Conservation (phyloP, 2,888 invertebrate genomes). For the Archaeoteleia sp. region DNA sequence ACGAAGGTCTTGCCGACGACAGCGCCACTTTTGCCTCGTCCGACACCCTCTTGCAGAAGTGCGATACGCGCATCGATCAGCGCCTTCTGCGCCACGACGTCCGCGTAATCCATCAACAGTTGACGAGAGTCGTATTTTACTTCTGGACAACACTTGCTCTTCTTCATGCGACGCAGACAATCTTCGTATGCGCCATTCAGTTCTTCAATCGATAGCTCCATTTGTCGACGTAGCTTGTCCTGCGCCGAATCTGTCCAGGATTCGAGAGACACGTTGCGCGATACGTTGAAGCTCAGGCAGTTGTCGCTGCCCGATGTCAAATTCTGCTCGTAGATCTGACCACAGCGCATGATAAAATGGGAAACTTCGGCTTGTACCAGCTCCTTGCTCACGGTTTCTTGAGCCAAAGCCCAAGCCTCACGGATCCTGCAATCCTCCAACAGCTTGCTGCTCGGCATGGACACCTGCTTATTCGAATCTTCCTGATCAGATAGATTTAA, state of each 20-base stretch:
- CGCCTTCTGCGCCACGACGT: slow-evolving; percentile 84
- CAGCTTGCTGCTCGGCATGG: slow-evolving; percentile 73
- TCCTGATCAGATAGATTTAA: slow-evolving; percentile 76
- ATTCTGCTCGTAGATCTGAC: slow-evolving; percentile 80
- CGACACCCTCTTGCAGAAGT: slow-evolving; percentile 78
- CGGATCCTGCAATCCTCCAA: slow-evolving; percentile 82
- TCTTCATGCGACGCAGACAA: slow-evolving; percentile 78
- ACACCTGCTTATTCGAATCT: slow-evolving; percentile 69
- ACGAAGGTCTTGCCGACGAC: slow-evolving; percentile 65
- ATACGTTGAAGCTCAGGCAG: slow-evolving; percentile 78
- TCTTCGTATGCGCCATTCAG: slow-evolving; percentile 82
- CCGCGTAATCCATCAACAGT: slow-evolving; percentile 81
- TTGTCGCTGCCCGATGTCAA: slow-evolving; percentile 66
- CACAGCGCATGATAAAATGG: slow-evolving; percentile 83
- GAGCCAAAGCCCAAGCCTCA: slow-evolving; percentile 85
- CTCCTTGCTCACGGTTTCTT: slow-evolving; percentile 84
- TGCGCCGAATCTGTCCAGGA: slow-evolving; percentile 86
- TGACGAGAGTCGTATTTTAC: slow-evolving; percentile 73
- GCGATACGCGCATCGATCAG: slow-evolving; percentile 85
- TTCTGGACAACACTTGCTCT: slow-evolving; percentile 69
- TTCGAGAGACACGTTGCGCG: slow-evolving; percentile 83
- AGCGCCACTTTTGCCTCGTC: background rate
- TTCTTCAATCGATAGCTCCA: slow-evolving; percentile 83
- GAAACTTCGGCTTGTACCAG: slow-evolving; percentile 86
- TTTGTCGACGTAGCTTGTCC: slow-evolving; percentile 82